These are phyloP conservation scores for Asobara japonica DNA, from an alignment of 1,140 invertebrate species.

Conservation along the genomic window DNA sequence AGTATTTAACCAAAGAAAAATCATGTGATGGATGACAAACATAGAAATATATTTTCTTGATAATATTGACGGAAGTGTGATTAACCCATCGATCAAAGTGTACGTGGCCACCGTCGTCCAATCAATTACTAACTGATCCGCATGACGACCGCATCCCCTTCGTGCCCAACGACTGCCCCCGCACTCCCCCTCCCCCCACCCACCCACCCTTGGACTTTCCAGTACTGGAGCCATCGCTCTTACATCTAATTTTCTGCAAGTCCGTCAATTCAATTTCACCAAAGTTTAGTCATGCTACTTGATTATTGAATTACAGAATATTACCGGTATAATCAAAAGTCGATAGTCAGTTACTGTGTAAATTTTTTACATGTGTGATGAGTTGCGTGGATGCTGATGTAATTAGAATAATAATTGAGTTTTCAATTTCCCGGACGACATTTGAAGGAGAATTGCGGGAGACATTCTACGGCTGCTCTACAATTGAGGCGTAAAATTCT, in stretches of 20 bases:
- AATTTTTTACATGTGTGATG: not conserved
- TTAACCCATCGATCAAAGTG: conserved; percentile 62
- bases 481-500: too few species aligned
- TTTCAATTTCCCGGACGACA: too few species aligned
- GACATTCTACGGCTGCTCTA: too few species aligned
- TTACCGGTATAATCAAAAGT: not conserved
- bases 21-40: too few species aligned
- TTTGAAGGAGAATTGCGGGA: too few species aligned
- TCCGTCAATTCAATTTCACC: conserved; percentile 6
- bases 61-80: conserved; percentile 40
- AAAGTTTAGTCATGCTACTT: not conserved
- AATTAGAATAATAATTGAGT: not conserved
- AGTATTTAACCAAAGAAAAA: too few species aligned
- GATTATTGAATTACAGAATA: conserved; percentile 14
- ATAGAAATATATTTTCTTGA: conserved; percentile 31
- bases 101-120: conserved; percentile 55
- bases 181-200: not conserved
- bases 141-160: conserved; percentile 29
- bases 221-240: conserved; percentile 37
- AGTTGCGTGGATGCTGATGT: not conserved
- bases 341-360: not conserved
- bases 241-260: conserved; percentile 41
- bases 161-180: not conserved
- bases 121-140: conserved; percentile 57
- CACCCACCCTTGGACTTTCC: conserved; percentile 46